Evolutionary conservation across 2,888 invertebrate genomes (phyloP), one percentile per base, ranked within the genome.

Genomic region (Rhingia campestris): DNA sequence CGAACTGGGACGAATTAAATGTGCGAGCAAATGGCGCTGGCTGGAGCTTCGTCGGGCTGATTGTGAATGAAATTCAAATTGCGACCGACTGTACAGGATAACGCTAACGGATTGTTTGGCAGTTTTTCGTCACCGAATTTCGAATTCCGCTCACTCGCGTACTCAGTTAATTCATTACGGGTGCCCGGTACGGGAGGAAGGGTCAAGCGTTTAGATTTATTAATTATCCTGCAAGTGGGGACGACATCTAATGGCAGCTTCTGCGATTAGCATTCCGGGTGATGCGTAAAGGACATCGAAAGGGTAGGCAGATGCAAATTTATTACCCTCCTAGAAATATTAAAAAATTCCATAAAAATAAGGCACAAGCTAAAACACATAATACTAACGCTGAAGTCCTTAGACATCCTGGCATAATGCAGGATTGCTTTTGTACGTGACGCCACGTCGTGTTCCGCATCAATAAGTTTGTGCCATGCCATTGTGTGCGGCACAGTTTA

Each of bases 161-260:
- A 43, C 6, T 33, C 47, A 76, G 61, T 66, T 73, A 67, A 81
- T 81, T 81, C 81, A 72, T 54, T 70, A 56, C 61, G 56, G 51
- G 41, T 39, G 51, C 56, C 41, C 61, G 43, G 22, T 22, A 22
- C 22, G 22, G 22, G 22, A 22, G 2, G 22, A 22, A 51, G 53
- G 81, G 76, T 73, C 77, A 77, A 73, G 56, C 49, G 63, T 35
- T 73, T 47, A 51, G 73, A 82, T 82, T 77, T 82, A 77, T 77
- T 82, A 82, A 82, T 82, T 82, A 77, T 73, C 67, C 51, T 37
- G 63, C 43, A 43, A 33, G 30, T 9, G 37, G 39, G 43, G 49
- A 47, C 30, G 49, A 22, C 30, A 32, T 49, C 30, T 30, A 49
- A 49, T 49, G 10, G 49, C 49, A 30, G 59, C 64, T 72, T 51